Base-by-base conservation (phyloP, 2,888 invertebrate species). In the Plutella xylostella region DNA sequence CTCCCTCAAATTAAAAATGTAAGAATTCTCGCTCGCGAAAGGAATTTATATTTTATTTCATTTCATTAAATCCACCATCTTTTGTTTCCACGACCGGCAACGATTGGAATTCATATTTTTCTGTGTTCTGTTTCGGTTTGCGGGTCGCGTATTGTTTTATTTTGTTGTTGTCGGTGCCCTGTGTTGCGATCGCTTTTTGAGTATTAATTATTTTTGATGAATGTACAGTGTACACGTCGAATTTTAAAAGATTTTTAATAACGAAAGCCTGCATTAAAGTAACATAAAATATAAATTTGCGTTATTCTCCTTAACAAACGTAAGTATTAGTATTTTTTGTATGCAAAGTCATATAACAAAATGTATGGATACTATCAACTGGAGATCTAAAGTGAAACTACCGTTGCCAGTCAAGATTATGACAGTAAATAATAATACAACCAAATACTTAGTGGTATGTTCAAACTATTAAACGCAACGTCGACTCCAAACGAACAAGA, bases 31-130 rank as follows among this genome's bases (percentile, higher is more conserved):
- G 78, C 79, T 78, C 71, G 70, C 72, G 68, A 71, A 74, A 74
- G 75, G 78, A 72, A 79, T 80, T 78, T 80, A 83, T 83, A 82
- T 83, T 80, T 80, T 80, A 80, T 82, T 80, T 79, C 75, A 80
- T 83, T 83, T 78, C 77, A 79, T 79, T 80, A 79, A 82, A 80
- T 79, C 80, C 80, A 67, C 79, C 77, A 83, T 83, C 80, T 80
- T 83, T 80, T 83, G 80, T 80, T 79, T 76, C 76, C 75, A 68
- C 64, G 70, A 71, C 56, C 69, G 67, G 71, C 69, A 69, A 63
- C 75, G 75, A 82, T 79, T 64, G 82, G 82, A 79, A 82, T 83
- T 82, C 82, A 83, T 83, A 83, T 83, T 83, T 83, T 83, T 80
- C 82, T 83, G 79, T 75, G 79, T 83, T 82, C 77, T 79, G 80